Conservation (phyloP, 2,113 vertebrate genomes). For the Accipiter cooperii region DNA sequence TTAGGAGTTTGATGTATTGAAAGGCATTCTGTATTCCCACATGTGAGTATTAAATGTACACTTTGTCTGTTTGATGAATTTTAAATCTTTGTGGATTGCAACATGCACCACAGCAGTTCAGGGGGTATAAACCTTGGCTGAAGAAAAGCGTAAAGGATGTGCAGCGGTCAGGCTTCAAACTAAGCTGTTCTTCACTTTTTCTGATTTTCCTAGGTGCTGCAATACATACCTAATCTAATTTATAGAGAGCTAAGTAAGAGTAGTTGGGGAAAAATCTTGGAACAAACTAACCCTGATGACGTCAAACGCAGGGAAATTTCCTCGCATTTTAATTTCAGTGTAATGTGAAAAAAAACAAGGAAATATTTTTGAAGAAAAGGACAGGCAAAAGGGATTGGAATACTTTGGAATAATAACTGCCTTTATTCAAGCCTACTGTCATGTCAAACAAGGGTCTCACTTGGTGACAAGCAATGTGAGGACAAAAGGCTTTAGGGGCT, state of each 20-base stretch:
- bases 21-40: slow-evolving; percentile 79
- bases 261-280: background rate
- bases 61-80: slow-evolving; percentile 80
- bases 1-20: slow-evolving; percentile 81
- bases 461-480: background rate
- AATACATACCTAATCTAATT: background rate
- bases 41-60: slow-evolving; percentile 81
- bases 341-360: background rate
- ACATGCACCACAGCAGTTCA: slow-evolving; percentile 45
- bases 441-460: background rate
- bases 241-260: background rate
- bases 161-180: slow-evolving; percentile 17
- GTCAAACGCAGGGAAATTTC: background rate
- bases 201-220: background rate
- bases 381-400: background rate
- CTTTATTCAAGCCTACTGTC: slow-evolving; percentile 9
- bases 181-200: background rate
- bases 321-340: background rate
- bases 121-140: slow-evolving; percentile 36
- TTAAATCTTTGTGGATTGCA: slow-evolving; percentile 72
- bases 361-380: background rate
- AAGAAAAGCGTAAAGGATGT: slow-evolving; percentile 21
- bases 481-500: slow-evolving; percentile 31
- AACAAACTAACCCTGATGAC: background rate
- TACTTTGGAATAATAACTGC: slow-evolving; percentile 12